A percentile compares a stretch with the other conserved stretches of the same genome.
These are phyloP conservation scores for Callimorpha dominula DNA, from an alignment of 2,888 invertebrate genomes.

Conservation along the genomic window DNA sequence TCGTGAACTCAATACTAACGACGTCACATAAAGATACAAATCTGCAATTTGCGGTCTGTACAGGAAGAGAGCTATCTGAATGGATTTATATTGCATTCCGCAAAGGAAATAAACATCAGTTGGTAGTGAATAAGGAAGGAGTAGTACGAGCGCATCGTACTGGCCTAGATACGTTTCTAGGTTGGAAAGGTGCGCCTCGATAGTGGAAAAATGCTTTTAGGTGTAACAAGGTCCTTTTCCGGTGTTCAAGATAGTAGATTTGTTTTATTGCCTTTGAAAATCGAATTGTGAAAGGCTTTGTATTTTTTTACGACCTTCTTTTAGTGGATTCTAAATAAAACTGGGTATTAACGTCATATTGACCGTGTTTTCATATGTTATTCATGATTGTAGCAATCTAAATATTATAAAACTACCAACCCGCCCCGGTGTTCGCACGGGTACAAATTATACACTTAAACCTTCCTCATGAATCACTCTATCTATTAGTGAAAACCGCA, in stretches of 20 bases:
- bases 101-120: slow-evolving; percentile 47
- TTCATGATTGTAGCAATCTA: background rate
- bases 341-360: background rate
- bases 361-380: background rate
- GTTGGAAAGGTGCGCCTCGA: slow-evolving; percentile 28
- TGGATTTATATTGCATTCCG: slow-evolving; percentile 45
- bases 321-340: background rate
- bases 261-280: background rate
- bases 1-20: background rate
- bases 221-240: slow-evolving; percentile 12
- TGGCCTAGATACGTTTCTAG: slow-evolving; percentile 45
- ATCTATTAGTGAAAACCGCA: too few species aligned
- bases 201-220: slow-evolving; percentile 12
- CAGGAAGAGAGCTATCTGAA: slow-evolving; percentile 48
- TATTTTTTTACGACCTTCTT: background rate
- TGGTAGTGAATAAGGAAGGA: slow-evolving; percentile 49
- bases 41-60: slow-evolving; percentile 29
- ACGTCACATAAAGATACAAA: slow-evolving; percentile 20
- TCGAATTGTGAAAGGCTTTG: background rate
- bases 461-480: too few species aligned
- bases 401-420: too few species aligned
- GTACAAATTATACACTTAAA: too few species aligned
- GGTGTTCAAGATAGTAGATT: background rate
- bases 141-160: slow-evolving; percentile 26
- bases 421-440: too few species aligned